Evolutionary conservation across 2,888 invertebrate species (phyloP), one percentile per base, ranked within the genome.

Genomic region (Brenthis daphne): DNA sequence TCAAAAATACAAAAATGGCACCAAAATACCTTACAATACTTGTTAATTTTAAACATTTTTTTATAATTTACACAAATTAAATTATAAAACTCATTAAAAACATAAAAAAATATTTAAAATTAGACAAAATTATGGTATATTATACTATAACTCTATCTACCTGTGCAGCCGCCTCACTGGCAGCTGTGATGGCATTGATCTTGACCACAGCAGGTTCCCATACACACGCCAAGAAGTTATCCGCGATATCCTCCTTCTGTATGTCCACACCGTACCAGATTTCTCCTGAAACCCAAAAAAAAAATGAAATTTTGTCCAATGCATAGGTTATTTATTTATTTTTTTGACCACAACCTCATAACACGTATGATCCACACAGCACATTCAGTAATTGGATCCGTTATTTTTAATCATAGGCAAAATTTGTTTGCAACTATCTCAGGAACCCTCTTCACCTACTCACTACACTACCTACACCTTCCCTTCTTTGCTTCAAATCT

Each of bases 141-240:
- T n/a, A 16, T 8, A 53, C 8, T 53, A 8, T 53, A 16, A 3
- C 13, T 43, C 51, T 6, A n/a, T 58, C 43, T 11, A 93, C 94
- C 83, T 99, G 95, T 77, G 98, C 98, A 14, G 99, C 97, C 2
- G 99, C 99, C 90, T 98, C 99, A 71, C 97, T 95, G 0, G 99
- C 99, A 14, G 99, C 99, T 0, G 97, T 98, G 75, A 99, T 93
- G 0, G 99, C 99, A 88, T 99, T 99, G 74, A 97, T 96, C 92
- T 99, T 99, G 65, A 99, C 97, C 54, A 99, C 93, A 8, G 99
- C 96, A 0, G 99, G 99, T 88, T 99, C 99, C 99, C 99, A 99
- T 67, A 99, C 98, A 87, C 98, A 99, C 5, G 95, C 95, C 61
- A 94, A 95, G 90, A 96, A 97, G 92, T 99, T 99, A 83, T 99